These are phyloP conservation scores for Oplegnathus fasciatus DNA, from an alignment of 2,113 vertebrate species.

Conservation along the genomic window DNA sequence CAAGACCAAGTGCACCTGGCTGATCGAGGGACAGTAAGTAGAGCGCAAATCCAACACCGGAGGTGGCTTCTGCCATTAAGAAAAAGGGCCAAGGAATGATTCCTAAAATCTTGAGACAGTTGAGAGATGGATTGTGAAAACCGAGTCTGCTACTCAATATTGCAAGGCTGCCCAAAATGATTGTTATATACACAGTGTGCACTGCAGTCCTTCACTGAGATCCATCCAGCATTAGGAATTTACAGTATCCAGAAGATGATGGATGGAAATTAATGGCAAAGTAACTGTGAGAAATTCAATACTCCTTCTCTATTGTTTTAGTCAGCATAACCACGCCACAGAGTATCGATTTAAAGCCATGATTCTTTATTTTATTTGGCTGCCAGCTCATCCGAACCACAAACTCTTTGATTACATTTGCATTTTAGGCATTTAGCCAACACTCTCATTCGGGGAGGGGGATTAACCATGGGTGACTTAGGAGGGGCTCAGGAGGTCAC, in stretches of 20 bases:
- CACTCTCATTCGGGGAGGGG: neutral
- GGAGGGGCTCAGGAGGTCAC: neutral
- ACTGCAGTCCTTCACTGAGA: neutral
- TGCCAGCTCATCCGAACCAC: constrained; percentile 13
- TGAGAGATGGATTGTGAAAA: constrained; percentile 1
- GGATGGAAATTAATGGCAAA: constrained; percentile 49
- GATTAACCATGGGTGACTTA: neutral
- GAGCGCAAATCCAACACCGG: rapidly evolving
- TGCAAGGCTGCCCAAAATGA: neutral
- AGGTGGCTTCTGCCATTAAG: neutral
- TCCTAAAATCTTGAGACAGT: neutral
- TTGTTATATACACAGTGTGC: neutral
- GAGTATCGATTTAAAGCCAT: constrained; percentile 19
- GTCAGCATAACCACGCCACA: constrained; percentile 43
- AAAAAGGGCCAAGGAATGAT: neutral
- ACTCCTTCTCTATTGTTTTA: constrained; percentile 17
- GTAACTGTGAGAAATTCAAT: constrained; percentile 46
- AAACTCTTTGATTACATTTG: constrained; percentile 45
- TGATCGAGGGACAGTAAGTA: constrained; percentile 96
- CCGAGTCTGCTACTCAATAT: neutral
- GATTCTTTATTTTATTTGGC: constrained; percentile 7
- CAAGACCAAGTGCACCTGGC: constrained; percentile 99
- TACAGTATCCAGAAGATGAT: constrained; percentile 8
- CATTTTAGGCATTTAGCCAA: constrained; percentile 46
- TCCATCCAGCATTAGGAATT: neutral